Evolutionary conservation across 2,888 invertebrate species (phyloP).

Genomic region (Beris morrisii): DNA sequence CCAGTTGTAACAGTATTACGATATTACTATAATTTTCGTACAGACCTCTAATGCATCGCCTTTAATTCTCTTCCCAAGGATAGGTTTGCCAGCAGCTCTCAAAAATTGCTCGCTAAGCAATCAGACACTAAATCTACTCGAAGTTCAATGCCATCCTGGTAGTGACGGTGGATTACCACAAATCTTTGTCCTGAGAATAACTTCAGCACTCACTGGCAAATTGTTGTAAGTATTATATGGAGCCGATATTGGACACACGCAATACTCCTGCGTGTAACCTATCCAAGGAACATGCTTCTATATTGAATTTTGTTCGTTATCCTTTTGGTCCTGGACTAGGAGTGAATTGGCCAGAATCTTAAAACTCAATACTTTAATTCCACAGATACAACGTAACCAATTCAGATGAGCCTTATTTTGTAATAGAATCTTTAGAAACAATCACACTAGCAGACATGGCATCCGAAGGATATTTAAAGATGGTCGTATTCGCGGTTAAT

Average conservation of each 20-base stretch:
- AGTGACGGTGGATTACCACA: constrained; percentile 83
- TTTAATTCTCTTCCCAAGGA: constrained; percentile 29
- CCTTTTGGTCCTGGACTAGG: too few relatives aligned
- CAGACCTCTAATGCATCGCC: not conserved
- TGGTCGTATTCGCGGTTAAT: constrained; percentile 72
- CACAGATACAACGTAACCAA: constrained; percentile 40
- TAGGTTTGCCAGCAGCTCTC: constrained; percentile 77
- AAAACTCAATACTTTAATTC: too few relatives aligned
- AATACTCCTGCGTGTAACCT: too few relatives aligned
- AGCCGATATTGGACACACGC: too few relatives aligned
- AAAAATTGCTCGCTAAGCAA: constrained; percentile 77
- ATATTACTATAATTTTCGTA: too few relatives aligned
- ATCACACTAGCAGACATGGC: constrained; percentile 63
- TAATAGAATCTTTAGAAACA: constrained; percentile 52
- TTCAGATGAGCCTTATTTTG: constrained; percentile 39
- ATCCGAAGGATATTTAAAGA: constrained; percentile 72
- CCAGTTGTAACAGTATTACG: too few relatives aligned
- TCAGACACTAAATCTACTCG: constrained; percentile 70
- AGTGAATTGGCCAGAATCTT: too few relatives aligned
- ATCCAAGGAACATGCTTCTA: too few relatives aligned
- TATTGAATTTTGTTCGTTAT: too few relatives aligned
- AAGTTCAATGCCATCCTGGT: constrained; percentile 72
- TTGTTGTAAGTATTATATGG: constrained; percentile 32
- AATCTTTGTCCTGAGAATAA: constrained; percentile 73
- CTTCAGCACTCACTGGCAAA: constrained; percentile 41